These are phyloP conservation scores for Epinotia bilunana DNA, from an alignment of 2,888 invertebrate genomes.

Conservation along the genomic window DNA sequence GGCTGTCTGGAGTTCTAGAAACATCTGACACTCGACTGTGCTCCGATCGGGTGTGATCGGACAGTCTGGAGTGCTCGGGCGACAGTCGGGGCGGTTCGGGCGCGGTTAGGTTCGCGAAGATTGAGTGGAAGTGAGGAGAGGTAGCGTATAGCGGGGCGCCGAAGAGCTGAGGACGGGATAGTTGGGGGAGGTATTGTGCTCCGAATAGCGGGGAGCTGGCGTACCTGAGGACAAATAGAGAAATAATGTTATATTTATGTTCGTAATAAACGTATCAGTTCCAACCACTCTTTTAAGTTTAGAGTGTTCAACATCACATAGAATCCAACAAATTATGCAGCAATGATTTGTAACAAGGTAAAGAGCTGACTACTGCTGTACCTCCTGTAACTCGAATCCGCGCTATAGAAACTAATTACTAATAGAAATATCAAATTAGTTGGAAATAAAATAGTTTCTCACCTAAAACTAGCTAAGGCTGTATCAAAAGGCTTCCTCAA, in stretches of 20 bases:
- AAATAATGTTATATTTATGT: neutral
- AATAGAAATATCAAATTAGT: neutral
- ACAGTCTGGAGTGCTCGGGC: slow-evolving; percentile 65
- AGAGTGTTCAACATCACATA: neutral
- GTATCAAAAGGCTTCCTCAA: slow-evolving; percentile 89
- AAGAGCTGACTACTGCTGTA: neutral
- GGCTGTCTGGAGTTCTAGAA: slow-evolving; percentile 63
- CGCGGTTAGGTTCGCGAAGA: slow-evolving; percentile 91
- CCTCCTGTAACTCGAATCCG: neutral
- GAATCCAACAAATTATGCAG: neutral
- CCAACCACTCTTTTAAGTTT: neutral
- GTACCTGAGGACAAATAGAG: slow-evolving; percentile 63
- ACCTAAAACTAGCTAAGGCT: slow-evolving; percentile 89
- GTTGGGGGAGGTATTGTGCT: slow-evolving; percentile 73
- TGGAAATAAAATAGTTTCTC: slow-evolving; percentile 50
- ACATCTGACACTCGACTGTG: slow-evolving; percentile 59
- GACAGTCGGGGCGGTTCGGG: slow-evolving; percentile 73
- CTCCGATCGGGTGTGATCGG: slow-evolving; percentile 57
- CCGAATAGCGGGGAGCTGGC: slow-evolving; percentile 75
- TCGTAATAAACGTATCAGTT: neutral
- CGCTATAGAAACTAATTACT: neutral
- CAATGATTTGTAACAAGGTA: too few relatives aligned
- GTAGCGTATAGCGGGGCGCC: slow-evolving; percentile 78
- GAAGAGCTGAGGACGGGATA: slow-evolving; percentile 72
- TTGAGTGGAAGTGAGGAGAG: slow-evolving; percentile 90